Percentiles rank a stretch among this genome's conserved stretches.
Evolutionary conservation across 2,888 invertebrate species (phyloP).

Genomic region (Rhaphigaster nebulosa): DNA sequence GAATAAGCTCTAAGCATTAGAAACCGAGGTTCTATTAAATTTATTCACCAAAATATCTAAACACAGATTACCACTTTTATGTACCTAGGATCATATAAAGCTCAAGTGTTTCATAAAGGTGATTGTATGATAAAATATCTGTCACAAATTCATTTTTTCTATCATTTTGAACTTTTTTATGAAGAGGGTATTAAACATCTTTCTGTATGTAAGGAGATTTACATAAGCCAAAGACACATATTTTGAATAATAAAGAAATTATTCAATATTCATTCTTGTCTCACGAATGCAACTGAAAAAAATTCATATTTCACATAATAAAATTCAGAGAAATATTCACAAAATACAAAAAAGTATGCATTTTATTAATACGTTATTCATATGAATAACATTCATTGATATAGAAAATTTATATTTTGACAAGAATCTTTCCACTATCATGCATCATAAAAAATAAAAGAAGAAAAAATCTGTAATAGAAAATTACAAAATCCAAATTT

Average conservation of each 20-base stretch:
- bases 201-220: not conserved
- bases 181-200: not conserved
- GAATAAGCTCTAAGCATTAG: no score
- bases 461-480: not conserved
- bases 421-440: not conserved
- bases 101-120: no score
- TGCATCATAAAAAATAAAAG: not conserved
- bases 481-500: not conserved
- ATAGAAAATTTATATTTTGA: not conserved
- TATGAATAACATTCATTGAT: not conserved
- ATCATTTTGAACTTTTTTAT: not conserved
- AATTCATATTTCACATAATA: not conserved
- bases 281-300: not conserved
- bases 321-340: not conserved
- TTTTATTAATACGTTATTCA: no score
- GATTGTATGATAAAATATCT: not conserved
- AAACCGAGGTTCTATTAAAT: no score
- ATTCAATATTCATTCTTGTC: not conserved
- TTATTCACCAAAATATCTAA: no score
- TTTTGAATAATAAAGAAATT: not conserved
- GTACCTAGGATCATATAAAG: no score
- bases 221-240: not conserved
- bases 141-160: not conserved
- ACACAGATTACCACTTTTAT: no score
- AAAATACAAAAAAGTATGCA: not conserved